phyloP scores from a whole-genome alignment of 2,113 vertebrate genomes.

The Dipodomys ordii region DNA sequence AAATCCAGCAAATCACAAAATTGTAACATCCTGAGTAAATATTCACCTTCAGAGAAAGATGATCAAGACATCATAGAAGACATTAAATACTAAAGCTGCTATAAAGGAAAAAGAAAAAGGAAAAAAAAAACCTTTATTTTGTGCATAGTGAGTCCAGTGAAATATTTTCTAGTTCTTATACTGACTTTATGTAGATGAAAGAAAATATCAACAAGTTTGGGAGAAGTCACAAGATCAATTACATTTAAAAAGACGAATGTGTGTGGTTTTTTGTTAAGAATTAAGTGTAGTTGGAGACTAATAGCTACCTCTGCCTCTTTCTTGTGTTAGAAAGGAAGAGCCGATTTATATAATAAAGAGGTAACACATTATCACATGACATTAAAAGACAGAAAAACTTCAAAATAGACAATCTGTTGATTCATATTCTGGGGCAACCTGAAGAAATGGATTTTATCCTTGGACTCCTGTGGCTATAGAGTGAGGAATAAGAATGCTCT shows the following conservation, averaged over 20 bases:
- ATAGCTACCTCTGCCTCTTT: slow-evolving; percentile 7
- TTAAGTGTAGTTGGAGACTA: background rate
- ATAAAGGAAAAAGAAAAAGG: slow-evolving; percentile 22
- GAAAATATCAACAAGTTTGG: slow-evolving; percentile 40
- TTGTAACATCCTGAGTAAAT: slow-evolving; percentile 28
- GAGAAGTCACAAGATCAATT: slow-evolving; percentile 19
- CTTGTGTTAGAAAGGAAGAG: background rate
- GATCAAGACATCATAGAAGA: background rate
- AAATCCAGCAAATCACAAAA: slow-evolving; percentile 55
- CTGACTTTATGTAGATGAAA: slow-evolving; percentile 31
- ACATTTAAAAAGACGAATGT: slow-evolving; percentile 38
- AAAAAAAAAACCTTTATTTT: background rate
- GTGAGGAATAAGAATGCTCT: background rate
- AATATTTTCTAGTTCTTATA: background rate
- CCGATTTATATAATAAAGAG: slow-evolving; percentile 9
- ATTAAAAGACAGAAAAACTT: slow-evolving; percentile 17
- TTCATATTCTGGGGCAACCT: background rate
- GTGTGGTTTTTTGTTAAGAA: slow-evolving; percentile 17
- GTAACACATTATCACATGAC: background rate
- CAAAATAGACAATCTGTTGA: slow-evolving; percentile 22
- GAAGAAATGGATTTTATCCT: slow-evolving; percentile 15
- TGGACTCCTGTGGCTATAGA: background rate
- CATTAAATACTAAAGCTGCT: background rate
- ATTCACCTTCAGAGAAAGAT: background rate
- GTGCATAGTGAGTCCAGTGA: background rate